phyloP scores from a whole-genome alignment of 1,140 invertebrate genomes.

The Aphidius ervi region DNA sequence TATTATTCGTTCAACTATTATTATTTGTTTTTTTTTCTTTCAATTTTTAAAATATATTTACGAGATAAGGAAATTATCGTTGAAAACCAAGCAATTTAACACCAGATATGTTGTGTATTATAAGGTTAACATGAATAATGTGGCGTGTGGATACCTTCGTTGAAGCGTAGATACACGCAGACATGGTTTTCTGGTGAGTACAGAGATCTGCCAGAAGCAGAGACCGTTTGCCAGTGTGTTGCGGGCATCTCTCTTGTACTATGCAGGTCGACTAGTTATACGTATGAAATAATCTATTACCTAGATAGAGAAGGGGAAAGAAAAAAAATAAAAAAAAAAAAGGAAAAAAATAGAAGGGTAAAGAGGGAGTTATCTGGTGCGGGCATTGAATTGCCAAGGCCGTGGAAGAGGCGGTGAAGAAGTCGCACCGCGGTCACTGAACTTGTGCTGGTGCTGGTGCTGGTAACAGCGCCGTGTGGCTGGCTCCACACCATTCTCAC shows the following conservation, averaged over 20 bases:
- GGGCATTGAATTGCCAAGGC: constrained; percentile 52
- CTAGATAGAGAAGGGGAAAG: constrained; percentile 23
- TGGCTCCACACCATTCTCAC: neutral
- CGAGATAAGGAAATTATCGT: no score
- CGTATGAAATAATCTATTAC: constrained; percentile 52
- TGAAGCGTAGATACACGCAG: neutral
- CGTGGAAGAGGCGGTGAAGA: constrained; percentile 37
- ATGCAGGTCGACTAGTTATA: constrained; percentile 40
- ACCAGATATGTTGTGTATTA: no score
- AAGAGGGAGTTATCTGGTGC: constrained; percentile 47
- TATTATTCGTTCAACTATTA: no score
- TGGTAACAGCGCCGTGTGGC: constrained; percentile 10
- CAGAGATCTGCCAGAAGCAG: constrained; percentile 26
- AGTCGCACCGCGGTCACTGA: constrained; percentile 49
- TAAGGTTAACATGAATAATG: constrained; percentile 1
- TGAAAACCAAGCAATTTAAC: no score
- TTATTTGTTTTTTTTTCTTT: no score
- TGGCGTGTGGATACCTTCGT: constrained; percentile 5
- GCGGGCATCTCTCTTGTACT: constrained; percentile 2
- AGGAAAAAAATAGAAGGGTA: neutral
- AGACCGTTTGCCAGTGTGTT: neutral
- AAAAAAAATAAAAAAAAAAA: no score
- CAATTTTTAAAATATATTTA: no score
- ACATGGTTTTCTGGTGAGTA: neutral
- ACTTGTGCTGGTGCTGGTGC: constrained; percentile 32